Percentiles rank a stretch among this genome's conserved stretches.
Conservation (phyloP, 1,140 invertebrate genomes). For the Drosophila azteca region DNA sequence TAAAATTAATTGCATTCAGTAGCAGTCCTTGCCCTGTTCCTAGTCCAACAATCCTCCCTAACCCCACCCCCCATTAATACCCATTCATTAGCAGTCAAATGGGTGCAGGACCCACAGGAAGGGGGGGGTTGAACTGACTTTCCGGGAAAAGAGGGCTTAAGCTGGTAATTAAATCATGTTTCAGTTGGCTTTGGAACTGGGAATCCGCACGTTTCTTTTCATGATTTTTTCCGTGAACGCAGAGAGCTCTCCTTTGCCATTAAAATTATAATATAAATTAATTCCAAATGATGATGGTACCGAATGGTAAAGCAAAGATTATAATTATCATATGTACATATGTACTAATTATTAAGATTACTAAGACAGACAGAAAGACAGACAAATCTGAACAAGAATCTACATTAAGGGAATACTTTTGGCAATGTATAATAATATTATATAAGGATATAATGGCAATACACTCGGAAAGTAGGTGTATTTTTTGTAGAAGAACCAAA, state of each 20-base stretch:
- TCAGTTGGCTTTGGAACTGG: neutral
- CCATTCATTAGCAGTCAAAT: neutral
- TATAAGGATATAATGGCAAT: neutral
- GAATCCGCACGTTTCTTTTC: slow-evolving; percentile 30
- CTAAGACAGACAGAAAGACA: neutral
- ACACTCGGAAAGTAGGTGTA: too few species aligned
- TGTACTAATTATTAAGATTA: neutral
- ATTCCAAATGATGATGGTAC: slow-evolving; percentile 18
- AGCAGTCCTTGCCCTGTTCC: slow-evolving; percentile 1
- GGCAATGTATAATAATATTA: too few species aligned
- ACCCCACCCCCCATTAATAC: neutral
- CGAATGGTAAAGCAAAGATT: neutral
- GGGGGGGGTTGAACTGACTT: too few species aligned
- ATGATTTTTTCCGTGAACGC: neutral
- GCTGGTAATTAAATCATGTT: too few species aligned
- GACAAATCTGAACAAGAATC: too few species aligned
- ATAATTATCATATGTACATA: too few species aligned
- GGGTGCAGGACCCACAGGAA: neutral
- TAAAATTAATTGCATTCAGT: slow-evolving; percentile 72
- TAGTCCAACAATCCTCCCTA: neutral
- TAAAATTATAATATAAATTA: slow-evolving; percentile 22
- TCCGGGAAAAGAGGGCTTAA: too few species aligned
- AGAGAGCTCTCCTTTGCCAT: slow-evolving; percentile 26
- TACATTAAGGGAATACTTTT: too few species aligned
- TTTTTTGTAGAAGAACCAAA: too few species aligned